These are phyloP conservation scores for Augochlora pura DNA, from an alignment of 1,140 invertebrate species.

Conservation along the genomic window DNA sequence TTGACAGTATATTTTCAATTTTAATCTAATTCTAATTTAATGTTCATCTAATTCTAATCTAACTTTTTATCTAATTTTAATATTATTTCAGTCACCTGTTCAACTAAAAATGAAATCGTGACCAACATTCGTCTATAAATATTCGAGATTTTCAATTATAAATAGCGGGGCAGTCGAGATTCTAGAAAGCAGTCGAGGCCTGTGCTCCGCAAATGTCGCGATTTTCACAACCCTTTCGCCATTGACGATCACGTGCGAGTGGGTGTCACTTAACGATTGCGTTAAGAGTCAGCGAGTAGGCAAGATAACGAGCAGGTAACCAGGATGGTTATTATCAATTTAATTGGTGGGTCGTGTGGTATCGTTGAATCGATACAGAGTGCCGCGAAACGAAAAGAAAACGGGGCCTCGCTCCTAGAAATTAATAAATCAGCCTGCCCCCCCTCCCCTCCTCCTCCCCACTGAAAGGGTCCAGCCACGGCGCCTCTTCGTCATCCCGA, in stretches of 20 bases:
- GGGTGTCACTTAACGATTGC: constrained; percentile 39
- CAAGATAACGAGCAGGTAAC: constrained; percentile 55
- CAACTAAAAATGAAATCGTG: too few relatives aligned
- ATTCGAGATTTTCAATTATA: too few relatives aligned
- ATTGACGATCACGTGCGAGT: constrained; percentile 2
- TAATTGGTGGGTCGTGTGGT: constrained; percentile 54
- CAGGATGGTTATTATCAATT: constrained; percentile 54
- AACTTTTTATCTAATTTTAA: too few relatives aligned
- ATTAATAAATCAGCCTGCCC: constrained; percentile 59
- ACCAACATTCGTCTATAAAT: too few relatives aligned
- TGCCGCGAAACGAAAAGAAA: constrained; percentile 4
- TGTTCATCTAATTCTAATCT: too few relatives aligned
- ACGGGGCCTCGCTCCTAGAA: constrained; percentile 24
- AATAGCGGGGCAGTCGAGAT: neutral
- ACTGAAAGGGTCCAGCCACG: constrained; percentile 37
- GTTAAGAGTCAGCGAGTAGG: constrained; percentile 16
- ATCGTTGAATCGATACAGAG: constrained; percentile 46
- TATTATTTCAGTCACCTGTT: too few relatives aligned
- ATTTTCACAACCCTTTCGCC: constrained; percentile 20
- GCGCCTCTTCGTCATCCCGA: constrained; percentile 46
- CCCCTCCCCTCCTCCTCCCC: too few relatives aligned
- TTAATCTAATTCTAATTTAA: too few relatives aligned
- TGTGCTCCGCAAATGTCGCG: neutral
- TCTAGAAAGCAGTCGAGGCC: neutral
- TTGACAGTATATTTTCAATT: too few relatives aligned